phyloP scores from a whole-genome alignment of 2,797 vertebrate species.

The Sciurus carolinensis region DNA sequence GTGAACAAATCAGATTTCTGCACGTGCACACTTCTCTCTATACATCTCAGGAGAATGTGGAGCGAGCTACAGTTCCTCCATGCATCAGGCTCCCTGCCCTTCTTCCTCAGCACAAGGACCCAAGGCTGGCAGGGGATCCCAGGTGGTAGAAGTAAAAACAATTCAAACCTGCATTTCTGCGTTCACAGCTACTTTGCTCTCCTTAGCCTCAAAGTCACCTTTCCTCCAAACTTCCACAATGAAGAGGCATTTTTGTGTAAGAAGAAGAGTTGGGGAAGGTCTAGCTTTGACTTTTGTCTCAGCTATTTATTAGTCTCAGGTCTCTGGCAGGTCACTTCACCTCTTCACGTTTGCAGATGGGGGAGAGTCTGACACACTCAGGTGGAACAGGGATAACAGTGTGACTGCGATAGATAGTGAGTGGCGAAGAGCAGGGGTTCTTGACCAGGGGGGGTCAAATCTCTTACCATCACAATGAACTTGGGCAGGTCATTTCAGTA shows the following conservation, averaged over 20 bases:
- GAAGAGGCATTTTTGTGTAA: background rate
- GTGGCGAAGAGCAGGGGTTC: background rate
- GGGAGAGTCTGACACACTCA: background rate
- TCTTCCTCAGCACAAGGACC: background rate
- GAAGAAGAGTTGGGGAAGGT: background rate
- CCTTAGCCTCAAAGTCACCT: background rate
- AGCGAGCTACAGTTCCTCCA: background rate
- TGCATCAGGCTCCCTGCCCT: background rate
- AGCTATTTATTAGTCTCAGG: background rate
- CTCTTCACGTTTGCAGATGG: background rate
- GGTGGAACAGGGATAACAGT: background rate
- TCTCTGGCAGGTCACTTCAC: background rate
- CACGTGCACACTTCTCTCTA: background rate
- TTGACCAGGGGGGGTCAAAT: background rate
- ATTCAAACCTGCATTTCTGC: background rate
- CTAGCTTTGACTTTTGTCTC: conserved; percentile 5
- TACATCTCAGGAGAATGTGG: background rate
- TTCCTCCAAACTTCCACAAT: background rate
- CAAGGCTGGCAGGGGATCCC: background rate
- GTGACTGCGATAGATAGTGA: background rate
- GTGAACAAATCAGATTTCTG: background rate
- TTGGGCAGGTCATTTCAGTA: conserved; percentile 20
- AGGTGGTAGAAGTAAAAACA: background rate
- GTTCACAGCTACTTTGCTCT: background rate
- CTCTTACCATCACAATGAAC: background rate